Evolutionary conservation across 2,888 invertebrate species (phyloP), one percentile per base, ranked within the genome.

Genomic region (Lochmaea capreae): DNA sequence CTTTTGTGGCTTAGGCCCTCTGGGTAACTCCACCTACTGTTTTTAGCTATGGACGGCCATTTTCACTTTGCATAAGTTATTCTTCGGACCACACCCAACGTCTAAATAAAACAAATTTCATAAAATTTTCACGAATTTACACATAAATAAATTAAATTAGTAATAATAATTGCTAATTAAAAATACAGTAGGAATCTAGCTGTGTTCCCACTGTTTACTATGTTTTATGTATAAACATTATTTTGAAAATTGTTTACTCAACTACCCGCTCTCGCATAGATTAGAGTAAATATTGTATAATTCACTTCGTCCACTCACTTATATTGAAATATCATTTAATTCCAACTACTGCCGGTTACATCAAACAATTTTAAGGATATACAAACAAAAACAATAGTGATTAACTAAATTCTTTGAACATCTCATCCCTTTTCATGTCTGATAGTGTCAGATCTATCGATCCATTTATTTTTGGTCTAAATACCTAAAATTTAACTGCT

Each of bases 31-130:
- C 86, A 85, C 86, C 87, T 85, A 85, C 86, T 84, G 85, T 85
- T 87, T 87, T 87, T 86, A 86, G 86, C 82, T 81, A 77, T 77
- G 83, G 86, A 83, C 87, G 86, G 86, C 87, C 85, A 87, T 87
- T 86, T 85, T 87, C 85, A 86, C 87, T 86, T 85, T 85, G 86
- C 86, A 87, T 87, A 87, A 87, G 85, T 87, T 86, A 87, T 86
- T 83, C 84, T 81, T 79, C 74, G 79, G 79, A 85, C 85, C 86
- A 85, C 86, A 85, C 86, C 86, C 86, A 78, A 70, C 70, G 74
- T 75, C 75, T 77, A 75, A 78, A 79, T 78, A 77, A 78, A 78
- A 78, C 74, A 76, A 75, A 78, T 78, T 79, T 73, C 72, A 76
- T 78, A 77, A 78, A 78, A 75, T 79, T 76, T 75, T 68, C 71